Evolutionary conservation across 2,888 invertebrate species (phyloP), one percentile per base, ranked within the genome.

Genomic region (Nipponacmea schrenckii): DNA sequence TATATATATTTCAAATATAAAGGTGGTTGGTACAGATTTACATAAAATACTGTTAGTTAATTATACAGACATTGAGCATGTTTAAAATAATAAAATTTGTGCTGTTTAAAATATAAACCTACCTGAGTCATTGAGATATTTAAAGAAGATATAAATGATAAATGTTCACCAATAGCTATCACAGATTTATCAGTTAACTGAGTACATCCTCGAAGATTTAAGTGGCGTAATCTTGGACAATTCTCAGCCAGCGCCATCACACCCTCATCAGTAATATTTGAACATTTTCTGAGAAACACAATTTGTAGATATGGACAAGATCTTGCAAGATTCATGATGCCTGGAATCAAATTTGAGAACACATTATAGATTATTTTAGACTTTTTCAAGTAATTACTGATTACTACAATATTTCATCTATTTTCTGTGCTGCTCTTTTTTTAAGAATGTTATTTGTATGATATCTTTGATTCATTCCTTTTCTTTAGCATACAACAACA

Each of bases 131-230:
- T 80, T 10, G 85, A 80, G 27, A 86, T 74, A 74, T 86, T 86
- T n/a, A 87, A 64, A 71, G 82, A 81, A 62, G 77, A 77, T 10
- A 88, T 79, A 48, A 79, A 76, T 31, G 72, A 74, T 45, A 82
- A 81, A 77, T 85, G 76, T 69, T 82, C 69, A 46, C 83, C 86
- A 5, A 87, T 76, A 0, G 85, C 82, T 31, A 74, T 46, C 7
- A 87, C 77, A 5, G 84, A 77, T 15, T 67, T 46, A 71, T 87
- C 86, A 20, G 88, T 84, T 31, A 87, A 72, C 2, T 77, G 79
- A 14, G 70, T 50, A 74, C 87, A 87, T 39, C 86, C 87, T n/a
- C 86, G 85, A 31, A 87, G 72, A 71, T 86, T 85, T 62, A 88
- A 81, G 48, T 84, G 78, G 4, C 81, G 77, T 31, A 88, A 76